Evolutionary conservation across 2,113 vertebrate genomes (phyloP).

Genomic region (Salminus brasiliensis): DNA sequence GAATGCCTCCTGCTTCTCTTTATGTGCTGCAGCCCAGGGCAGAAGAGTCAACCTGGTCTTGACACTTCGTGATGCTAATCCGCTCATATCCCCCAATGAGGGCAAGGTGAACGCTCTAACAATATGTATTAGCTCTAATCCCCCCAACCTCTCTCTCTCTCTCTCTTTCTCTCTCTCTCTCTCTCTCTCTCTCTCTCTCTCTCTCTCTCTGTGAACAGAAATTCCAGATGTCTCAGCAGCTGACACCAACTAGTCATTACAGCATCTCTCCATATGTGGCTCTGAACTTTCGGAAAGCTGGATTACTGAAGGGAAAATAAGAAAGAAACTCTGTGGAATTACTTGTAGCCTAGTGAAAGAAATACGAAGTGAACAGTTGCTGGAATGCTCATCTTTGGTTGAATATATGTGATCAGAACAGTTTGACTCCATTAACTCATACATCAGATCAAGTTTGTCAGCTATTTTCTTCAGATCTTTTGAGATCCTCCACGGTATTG

Average conservation of each 20-base stretch:
- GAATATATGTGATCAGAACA: too few species aligned
- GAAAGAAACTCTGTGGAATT: background rate
- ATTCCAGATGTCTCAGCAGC: conserved; percentile 50
- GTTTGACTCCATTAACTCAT: too few species aligned
- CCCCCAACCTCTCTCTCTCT: conserved; percentile 12
- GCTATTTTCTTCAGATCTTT: too few species aligned
- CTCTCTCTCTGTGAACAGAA: conserved; percentile 20
- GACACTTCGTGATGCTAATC: conserved; percentile 62
- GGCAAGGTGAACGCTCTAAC: conserved; percentile 55
- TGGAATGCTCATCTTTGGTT: too few species aligned
- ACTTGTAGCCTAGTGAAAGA: background rate
- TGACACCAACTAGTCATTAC: conserved; percentile 44
- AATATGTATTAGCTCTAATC: conserved; percentile 60
- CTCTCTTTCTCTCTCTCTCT: background rate
- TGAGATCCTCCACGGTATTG: too few species aligned
- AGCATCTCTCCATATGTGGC: conserved; percentile 34
- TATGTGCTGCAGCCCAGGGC: conserved; percentile 64
- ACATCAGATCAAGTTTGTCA: too few species aligned
- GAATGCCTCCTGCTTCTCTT: conserved; percentile 57
- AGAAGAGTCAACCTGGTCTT: conserved; percentile 68
- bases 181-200: background rate
- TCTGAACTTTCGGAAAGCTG: conserved; percentile 21
- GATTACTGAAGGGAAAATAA: background rate
- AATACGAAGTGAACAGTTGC: too few species aligned
- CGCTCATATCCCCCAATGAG: conserved; percentile 62